Conservation (phyloP, 2,113 vertebrate genomes). For the Anthoscopus minutus region DNA sequence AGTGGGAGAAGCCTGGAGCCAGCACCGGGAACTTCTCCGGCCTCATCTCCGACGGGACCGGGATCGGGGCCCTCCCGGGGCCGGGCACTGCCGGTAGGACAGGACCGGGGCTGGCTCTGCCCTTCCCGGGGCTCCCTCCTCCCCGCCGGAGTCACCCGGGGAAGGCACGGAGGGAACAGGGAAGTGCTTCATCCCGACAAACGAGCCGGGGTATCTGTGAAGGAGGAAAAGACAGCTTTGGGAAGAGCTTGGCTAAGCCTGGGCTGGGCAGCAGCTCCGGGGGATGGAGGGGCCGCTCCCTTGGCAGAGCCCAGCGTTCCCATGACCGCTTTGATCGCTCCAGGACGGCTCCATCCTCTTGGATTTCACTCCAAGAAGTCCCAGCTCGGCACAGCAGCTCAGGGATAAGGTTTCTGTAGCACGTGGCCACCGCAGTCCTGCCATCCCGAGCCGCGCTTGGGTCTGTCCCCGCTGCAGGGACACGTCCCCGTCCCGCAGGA, state of each 20-base stretch:
- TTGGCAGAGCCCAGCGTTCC: not conserved
- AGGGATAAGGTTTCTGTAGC: not conserved
- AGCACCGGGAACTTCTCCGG: not conserved
- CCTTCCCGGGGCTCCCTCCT: too few relatives aligned
- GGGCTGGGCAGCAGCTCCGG: not conserved
- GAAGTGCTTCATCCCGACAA: not conserved
- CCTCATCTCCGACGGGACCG: not conserved
- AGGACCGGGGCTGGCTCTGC: too few relatives aligned
- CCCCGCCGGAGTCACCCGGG: not conserved
- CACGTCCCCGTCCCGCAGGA: accelerated
- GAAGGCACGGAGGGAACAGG: not conserved
- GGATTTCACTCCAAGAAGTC: not conserved
- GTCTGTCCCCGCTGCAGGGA: not conserved
- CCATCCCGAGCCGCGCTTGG: not conserved
- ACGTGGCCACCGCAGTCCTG: not conserved
- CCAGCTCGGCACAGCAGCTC: not conserved
- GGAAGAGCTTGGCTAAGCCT: not conserved
- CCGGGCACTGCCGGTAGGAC: not conserved
- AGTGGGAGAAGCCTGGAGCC: not conserved
- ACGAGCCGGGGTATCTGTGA: not conserved
- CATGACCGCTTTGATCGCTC: not conserved
- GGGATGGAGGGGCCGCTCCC: accelerated
- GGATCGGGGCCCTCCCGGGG: not conserved
- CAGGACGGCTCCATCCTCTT: not conserved
- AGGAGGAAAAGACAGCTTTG: not conserved